Evolutionary conservation across 2,888 invertebrate genomes (phyloP).

Genomic region (Limenitis camilla): DNA sequence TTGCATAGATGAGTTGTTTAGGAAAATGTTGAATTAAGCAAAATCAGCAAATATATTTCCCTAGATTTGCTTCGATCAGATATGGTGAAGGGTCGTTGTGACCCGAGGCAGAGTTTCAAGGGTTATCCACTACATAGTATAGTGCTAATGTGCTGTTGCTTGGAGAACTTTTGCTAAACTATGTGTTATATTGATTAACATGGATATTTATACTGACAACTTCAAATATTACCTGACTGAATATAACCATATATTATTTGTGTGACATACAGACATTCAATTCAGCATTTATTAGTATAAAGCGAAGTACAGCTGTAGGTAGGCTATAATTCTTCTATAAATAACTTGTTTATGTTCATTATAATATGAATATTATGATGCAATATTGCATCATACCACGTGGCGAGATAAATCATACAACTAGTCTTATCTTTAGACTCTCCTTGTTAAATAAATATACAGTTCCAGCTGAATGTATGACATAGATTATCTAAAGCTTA

Average conservation of each 20-base stretch:
- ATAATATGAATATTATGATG: constrained; percentile 6
- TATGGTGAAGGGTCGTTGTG: constrained; percentile 38
- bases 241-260: too few relatives aligned
- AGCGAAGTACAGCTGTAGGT: too few relatives aligned
- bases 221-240: not conserved
- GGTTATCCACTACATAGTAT: constrained; percentile 35
- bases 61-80: constrained; percentile 46
- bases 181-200: constrained; percentile 4
- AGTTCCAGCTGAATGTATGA: not conserved
- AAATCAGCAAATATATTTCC: constrained; percentile 24
- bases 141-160: constrained; percentile 54
- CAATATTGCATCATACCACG: constrained; percentile 13
- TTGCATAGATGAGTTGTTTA: not conserved
- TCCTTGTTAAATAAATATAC: not conserved
- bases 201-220: not conserved
- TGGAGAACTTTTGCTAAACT: constrained; percentile 1
- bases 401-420: not conserved
- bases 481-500: too few relatives aligned
- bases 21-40: not conserved
- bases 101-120: constrained; percentile 41
- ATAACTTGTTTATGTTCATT: too few relatives aligned
- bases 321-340: too few relatives aligned
- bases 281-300: too few relatives aligned
- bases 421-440: not conserved
- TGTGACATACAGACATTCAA: too few relatives aligned